Evolutionary conservation across 1,140 invertebrate species (phyloP).

Genomic region (Bombus confusus): DNA sequence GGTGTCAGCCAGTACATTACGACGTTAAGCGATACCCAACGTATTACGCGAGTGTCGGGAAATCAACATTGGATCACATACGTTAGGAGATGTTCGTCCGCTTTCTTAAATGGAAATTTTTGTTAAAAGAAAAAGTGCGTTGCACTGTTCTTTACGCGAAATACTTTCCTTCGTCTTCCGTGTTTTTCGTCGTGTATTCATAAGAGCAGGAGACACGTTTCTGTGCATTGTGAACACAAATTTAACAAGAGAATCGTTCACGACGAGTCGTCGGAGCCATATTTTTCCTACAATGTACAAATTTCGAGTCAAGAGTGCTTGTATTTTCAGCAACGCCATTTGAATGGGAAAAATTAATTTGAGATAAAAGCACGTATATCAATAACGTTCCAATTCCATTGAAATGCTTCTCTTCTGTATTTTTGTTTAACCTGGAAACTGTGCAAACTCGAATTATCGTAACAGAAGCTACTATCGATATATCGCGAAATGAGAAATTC

Average conservation of each 20-base stretch:
- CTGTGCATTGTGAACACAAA: too few species aligned
- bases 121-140: background rate
- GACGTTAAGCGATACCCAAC: too few species aligned
- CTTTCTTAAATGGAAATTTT: background rate
- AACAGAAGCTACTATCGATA: background rate
- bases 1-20: background rate
- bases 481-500: background rate
- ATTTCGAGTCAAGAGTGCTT: background rate
- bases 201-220: background rate
- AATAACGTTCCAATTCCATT: background rate
- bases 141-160: background rate
- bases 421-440: background rate
- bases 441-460: background rate
- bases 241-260: background rate
- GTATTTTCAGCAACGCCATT: conserved; percentile 1
- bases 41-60: too few species aligned
- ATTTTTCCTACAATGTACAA: background rate
- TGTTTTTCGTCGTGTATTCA: too few species aligned
- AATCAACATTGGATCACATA: background rate
- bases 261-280: background rate
- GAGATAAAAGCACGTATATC: background rate
- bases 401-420: background rate
- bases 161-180: too few species aligned
- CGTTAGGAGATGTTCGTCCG: background rate
- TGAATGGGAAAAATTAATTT: background rate